Percentiles rank a stretch among this genome's conserved stretches.
phyloP scores from a whole-genome alignment of 2,888 invertebrate species.

The Prosapia bicincta region DNA sequence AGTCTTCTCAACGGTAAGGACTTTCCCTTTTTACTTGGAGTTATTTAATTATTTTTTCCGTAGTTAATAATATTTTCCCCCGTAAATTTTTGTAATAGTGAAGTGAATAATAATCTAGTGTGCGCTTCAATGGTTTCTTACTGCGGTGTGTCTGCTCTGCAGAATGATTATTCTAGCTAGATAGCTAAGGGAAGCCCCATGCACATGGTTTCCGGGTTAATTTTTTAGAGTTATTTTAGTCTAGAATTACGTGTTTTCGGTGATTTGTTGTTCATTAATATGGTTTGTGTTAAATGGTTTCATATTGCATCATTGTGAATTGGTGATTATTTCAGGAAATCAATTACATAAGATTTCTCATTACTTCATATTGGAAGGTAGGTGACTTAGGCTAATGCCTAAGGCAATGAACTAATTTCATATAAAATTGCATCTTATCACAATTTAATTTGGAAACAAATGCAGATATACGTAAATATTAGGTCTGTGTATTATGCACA shows the following conservation, averaged over 20 bases:
- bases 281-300: constrained; percentile 1
- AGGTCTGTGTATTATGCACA: not conserved
- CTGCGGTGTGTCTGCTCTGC: constrained; percentile 15
- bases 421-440: not conserved
- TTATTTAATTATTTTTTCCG: not conserved
- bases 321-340: constrained; percentile 6
- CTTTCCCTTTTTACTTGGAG: constrained; percentile 6
- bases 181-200: constrained; percentile 34
- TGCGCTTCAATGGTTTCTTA: constrained; percentile 4
- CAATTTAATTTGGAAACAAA: not conserved
- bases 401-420: not conserved
- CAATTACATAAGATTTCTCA: constrained; percentile 18
- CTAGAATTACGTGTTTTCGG: constrained; percentile 8
- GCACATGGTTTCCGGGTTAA: constrained; percentile 53
- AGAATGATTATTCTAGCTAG: constrained; percentile 8
- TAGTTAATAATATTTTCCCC: not conserved
- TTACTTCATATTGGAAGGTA: constrained; percentile 2
- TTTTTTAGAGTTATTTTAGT: constrained; percentile 39
- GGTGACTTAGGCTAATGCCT: not conserved
- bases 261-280: constrained; percentile 6
- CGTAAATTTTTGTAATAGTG: not conserved
- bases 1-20: constrained; percentile 59
- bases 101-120: not conserved
- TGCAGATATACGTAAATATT: not conserved
- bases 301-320: not conserved